Conservation (phyloP, 2,888 invertebrate genomes). For the Temnothorax rugatulus region DNA sequence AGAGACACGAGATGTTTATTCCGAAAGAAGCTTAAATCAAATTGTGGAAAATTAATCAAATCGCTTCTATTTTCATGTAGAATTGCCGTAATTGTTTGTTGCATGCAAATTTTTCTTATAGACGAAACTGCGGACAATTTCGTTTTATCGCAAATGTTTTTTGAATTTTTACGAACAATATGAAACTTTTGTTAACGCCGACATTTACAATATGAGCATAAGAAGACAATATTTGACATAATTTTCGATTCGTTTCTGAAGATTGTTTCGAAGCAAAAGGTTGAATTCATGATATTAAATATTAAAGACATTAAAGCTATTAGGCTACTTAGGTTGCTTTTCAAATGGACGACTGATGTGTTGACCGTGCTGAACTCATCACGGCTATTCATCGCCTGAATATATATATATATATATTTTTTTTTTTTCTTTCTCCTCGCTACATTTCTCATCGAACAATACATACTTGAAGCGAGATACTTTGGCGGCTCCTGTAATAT, state of each 20-base stretch:
- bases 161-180: neutral
- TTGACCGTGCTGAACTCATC: conserved; percentile 3
- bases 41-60: neutral
- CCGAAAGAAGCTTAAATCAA: neutral
- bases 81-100: neutral
- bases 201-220: neutral
- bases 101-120: neutral
- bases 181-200: neutral
- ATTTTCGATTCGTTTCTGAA: neutral
- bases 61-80: neutral
- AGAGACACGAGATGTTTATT: neutral
- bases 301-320: neutral
- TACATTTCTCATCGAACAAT: conserved; percentile 43
- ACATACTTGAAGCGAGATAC: conserved; percentile 42
- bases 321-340: neutral
- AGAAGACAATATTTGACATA: neutral
- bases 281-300: neutral
- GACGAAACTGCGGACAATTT: neutral
- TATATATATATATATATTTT: neutral
- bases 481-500: conserved; percentile 48
- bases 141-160: neutral
- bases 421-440: neutral
- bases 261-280: neutral
- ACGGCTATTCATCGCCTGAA: neutral
- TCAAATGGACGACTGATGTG: conserved; percentile 13